Conservation (phyloP, 1,140 invertebrate genomes). For the Apis dorsata region DNA sequence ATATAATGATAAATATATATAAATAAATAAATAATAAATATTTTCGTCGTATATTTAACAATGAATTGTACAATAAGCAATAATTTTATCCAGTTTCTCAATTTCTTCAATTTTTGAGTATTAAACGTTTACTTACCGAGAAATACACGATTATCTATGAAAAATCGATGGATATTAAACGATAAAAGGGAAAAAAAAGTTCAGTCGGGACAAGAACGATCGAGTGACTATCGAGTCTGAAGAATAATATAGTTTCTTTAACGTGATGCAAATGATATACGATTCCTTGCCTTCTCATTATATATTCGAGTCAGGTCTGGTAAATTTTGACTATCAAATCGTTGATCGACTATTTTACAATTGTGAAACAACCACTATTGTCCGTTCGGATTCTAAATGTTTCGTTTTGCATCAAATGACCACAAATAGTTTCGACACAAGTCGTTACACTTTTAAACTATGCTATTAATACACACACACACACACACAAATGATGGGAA, state of each 20-base stretch:
- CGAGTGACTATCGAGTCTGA: background rate
- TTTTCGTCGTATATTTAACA: too few relatives aligned
- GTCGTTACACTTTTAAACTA: background rate
- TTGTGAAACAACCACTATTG: background rate
- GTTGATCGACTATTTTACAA: background rate
- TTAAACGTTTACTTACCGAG: too few relatives aligned
- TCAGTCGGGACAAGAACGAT: background rate
- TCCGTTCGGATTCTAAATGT: background rate
- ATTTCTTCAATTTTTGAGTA: too few relatives aligned
- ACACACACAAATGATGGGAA: too few relatives aligned
- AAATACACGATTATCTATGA: too few relatives aligned
- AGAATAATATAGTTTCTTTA: too few relatives aligned
- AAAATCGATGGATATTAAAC: background rate
- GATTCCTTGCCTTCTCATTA: background rate
- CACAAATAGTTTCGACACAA: background rate
- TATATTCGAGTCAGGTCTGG: background rate
- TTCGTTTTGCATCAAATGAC: too few relatives aligned
- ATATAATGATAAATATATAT: too few relatives aligned
- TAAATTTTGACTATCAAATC: conserved; percentile 32
- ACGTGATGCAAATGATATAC: background rate
- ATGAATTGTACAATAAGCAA: too few relatives aligned
- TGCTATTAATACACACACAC: too few relatives aligned
- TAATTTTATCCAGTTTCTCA: too few relatives aligned
- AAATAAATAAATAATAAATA: too few relatives aligned
- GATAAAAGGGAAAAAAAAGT: background rate